Base-by-base conservation (phyloP, 2,113 vertebrate genomes). In the Ceyx cyanopectus region DNA sequence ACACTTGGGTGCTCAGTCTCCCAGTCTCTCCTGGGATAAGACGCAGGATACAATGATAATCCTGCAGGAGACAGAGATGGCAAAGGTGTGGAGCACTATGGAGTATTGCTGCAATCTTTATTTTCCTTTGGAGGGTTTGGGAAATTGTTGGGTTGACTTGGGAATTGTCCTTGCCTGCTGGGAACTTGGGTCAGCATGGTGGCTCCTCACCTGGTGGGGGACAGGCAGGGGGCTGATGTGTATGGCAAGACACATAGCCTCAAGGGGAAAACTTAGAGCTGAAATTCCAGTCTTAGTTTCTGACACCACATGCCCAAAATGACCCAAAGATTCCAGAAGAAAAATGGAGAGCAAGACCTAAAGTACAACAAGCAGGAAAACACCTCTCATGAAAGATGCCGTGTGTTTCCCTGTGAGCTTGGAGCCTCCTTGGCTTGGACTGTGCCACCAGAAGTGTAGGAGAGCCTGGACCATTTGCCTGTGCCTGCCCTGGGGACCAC, bases 61-160 rank as follows among this genome's bases (percentile, higher is more conserved):
- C 46, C 29, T 1, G 0, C 9, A 46, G 46, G 9, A 65, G 54
- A 13, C 1, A 2, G 30, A 30, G 60, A 48, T 40, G 30, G 23
- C 26, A 61, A 75, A 81, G 15, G 10, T 34, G 16, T 60, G 26
- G 58, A 76, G 34, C 46, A 29, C 60, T 53, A 9, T 1, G 0
- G 30, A 40, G 12, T 30, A 60, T 51, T 5, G 2, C 9, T 9
- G 10, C 2, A 2, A 43, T 27, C 70, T 68, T n/a, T 76, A 26
- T 82, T 72, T 89, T 82, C 58, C 46, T 46, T 61, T 57, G 43
- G 32, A 53, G 3, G 4, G 12, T 70, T 77, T 83, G 20, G 32
- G 51, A 93, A 92, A 75, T 37, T 40, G 10, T 45, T 69, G 2
- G 41, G 26, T 30, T 89, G 62, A 37, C 15, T 2, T 54, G 6